These are phyloP conservation scores for Garra rufa DNA, from an alignment of 2,113 vertebrate species.

Conservation along the genomic window DNA sequence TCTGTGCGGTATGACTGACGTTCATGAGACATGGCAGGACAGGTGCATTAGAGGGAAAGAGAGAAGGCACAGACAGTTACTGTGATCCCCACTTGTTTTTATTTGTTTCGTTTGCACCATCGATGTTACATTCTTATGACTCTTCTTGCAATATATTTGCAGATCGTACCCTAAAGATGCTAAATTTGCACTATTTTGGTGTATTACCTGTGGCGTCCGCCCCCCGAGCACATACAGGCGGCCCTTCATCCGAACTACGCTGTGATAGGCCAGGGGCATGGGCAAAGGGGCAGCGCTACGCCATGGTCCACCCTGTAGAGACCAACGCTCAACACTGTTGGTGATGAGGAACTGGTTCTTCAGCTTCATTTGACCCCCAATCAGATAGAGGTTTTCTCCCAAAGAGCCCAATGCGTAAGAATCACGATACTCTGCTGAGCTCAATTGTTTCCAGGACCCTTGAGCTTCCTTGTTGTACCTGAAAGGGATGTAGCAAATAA, in stretches of 20 bases:
- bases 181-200: not conserved
- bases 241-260: slow-evolving; percentile 80
- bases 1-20: slow-evolving; percentile 87
- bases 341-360: slow-evolving; percentile 92
- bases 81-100: not conserved
- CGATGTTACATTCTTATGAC: not conserved
- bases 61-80: slow-evolving; percentile 31
- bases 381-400: slow-evolving; percentile 84
- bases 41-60: slow-evolving; percentile 54
- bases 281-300: slow-evolving; percentile 86
- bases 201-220: slow-evolving; percentile 91
- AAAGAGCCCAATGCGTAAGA: slow-evolving; percentile 86
- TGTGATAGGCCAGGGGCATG: slow-evolving; percentile 86
- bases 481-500: slow-evolving; percentile 48
- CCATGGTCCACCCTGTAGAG: slow-evolving; percentile 85
- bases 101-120: not conserved
- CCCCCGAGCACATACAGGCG: slow-evolving; percentile 91
- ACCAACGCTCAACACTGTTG: slow-evolving; percentile 90
- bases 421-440: slow-evolving; percentile 87
- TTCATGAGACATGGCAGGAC: slow-evolving; percentile 58
- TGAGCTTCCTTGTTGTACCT: slow-evolving; percentile 89
- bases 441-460: slow-evolving; percentile 89
- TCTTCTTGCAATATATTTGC: slow-evolving; percentile 3
- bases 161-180: not conserved
- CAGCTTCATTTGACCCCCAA: slow-evolving; percentile 94